These are phyloP conservation scores for Brotula barbata DNA, from an alignment of 2,797 vertebrate genomes.

Conservation along the genomic window DNA sequence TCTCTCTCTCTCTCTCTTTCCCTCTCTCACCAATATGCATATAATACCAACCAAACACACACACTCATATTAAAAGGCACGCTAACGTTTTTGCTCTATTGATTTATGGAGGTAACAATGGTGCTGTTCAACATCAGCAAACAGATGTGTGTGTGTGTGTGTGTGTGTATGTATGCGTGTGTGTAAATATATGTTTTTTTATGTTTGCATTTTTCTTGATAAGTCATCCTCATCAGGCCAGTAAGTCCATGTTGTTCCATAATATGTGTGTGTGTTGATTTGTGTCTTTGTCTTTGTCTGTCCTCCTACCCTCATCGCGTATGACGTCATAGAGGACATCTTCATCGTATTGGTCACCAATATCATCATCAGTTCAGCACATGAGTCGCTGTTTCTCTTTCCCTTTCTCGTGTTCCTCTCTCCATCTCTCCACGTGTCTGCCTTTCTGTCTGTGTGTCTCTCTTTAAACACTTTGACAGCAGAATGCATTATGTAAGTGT, in stretches of 20 bases:
- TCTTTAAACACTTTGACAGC: conserved; percentile 51
- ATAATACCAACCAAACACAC: conserved; percentile 5
- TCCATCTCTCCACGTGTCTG: background rate
- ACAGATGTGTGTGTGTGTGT: conserved; percentile 11
- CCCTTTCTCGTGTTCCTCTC: no score
- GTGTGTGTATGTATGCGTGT: background rate
- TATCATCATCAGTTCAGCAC: no score
- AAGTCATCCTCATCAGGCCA: conserved; percentile 28
- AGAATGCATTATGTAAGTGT: conserved; percentile 62
- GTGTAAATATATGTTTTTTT: conserved; percentile 20
- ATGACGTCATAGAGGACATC: no score
- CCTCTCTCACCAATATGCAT: conserved; percentile 21
- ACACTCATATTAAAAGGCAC: background rate
- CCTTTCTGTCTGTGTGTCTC: background rate
- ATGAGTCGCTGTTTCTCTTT: background rate
- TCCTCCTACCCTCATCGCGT: no score
- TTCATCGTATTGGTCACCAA: no score
- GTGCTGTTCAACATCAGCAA: conserved; percentile 20
- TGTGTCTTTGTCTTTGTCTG: conserved; percentile 17
- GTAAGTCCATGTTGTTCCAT: conserved; percentile 34
- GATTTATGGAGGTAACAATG: background rate
- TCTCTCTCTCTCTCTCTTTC: conserved; percentile 5
- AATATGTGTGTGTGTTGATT: no score
- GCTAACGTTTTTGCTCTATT: background rate
- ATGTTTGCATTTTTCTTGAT: conserved; percentile 21